Evolutionary conservation across 1,140 invertebrate genomes (phyloP), one percentile per base, ranked within the genome.

Genomic region (Ganaspis sp.): DNA sequence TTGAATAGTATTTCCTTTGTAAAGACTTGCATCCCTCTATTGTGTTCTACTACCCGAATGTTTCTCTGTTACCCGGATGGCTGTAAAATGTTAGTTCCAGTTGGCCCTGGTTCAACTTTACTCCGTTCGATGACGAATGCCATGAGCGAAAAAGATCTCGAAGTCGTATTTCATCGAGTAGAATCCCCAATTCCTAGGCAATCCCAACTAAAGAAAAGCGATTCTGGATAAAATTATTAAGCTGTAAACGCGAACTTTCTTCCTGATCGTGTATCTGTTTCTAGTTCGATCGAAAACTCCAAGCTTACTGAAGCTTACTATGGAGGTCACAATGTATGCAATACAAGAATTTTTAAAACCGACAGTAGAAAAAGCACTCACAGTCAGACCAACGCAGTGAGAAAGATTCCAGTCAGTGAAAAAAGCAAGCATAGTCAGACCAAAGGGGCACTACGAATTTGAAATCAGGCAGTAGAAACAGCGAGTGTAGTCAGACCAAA

Each of bases 121-220:
- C 26, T 64, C 58, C 58, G 26, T 64, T 34, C 58, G 58, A 64
- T 64, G 58, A 64, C 58, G 58, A 64, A 64, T 64, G 58, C 58
- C 15, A 64, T 64, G 58, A 64, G 23, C 58, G 23, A 29, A 64
- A 64, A 26, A 64, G 23, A 64, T 64, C 58, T 34, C 23, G 15
- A 29, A 64, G 58, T 64, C 23, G 58, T 64, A 64, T 64, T 64
- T 64, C 58, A 64, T 64, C 58, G 58, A 64, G 58, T 29, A 21
- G 58, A 64, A 64, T 64, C 23, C 23, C 58, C 58, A 64, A 29
- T 64, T 64, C 29, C 58, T 64, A 26, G 58, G 23, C 23, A 64
- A 64, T 64, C 12, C 58, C 15, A 64, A 64, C 12, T 64, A 29
- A 15, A 26, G 15, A 15, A 64, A 64, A 29, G 26, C 58, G 58